Conservation (phyloP, 1,140 invertebrate genomes). For the Bombus waltoni region DNA sequence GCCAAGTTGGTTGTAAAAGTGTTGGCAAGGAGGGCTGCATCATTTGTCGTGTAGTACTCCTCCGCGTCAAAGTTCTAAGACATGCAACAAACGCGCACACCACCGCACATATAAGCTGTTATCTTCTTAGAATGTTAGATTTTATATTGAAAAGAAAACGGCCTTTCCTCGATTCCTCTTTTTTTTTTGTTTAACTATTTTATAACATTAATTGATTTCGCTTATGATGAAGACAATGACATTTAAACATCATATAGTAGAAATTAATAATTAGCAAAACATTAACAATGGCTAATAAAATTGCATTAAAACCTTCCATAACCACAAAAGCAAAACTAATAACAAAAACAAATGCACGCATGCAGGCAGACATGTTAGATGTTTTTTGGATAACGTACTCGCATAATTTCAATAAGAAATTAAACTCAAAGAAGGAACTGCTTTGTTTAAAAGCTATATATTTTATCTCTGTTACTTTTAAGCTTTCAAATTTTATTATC, state of each 20-base stretch:
- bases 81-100: conserved; percentile 80
- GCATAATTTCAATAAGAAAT: conserved; percentile 27
- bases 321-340: conserved; percentile 44
- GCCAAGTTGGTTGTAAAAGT: conserved; percentile 94
- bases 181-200: conserved; percentile 22
- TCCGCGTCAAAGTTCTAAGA: conserved; percentile 95
- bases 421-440: conserved; percentile 19
- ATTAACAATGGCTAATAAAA: conserved; percentile 9
- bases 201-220: conserved; percentile 42
- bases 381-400: conserved; percentile 33
- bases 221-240: conserved; percentile 34
- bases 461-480: conserved; percentile 44
- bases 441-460: conserved; percentile 45
- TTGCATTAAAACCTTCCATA: conserved; percentile 42
- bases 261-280: conserved; percentile 9
- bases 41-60: conserved; percentile 96
- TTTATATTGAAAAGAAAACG: conserved; percentile 19
- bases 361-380: conserved; percentile 67
- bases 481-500: conserved; percentile 4
- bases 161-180: conserved; percentile 27
- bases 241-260: neutral
- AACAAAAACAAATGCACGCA: conserved; percentile 60
- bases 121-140: conserved; percentile 42
- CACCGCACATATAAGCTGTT: conserved; percentile 70
- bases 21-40: conserved; percentile 93